These are phyloP conservation scores for Anhinga rufa DNA, from an alignment of 2,113 vertebrate genomes.

Conservation along the genomic window DNA sequence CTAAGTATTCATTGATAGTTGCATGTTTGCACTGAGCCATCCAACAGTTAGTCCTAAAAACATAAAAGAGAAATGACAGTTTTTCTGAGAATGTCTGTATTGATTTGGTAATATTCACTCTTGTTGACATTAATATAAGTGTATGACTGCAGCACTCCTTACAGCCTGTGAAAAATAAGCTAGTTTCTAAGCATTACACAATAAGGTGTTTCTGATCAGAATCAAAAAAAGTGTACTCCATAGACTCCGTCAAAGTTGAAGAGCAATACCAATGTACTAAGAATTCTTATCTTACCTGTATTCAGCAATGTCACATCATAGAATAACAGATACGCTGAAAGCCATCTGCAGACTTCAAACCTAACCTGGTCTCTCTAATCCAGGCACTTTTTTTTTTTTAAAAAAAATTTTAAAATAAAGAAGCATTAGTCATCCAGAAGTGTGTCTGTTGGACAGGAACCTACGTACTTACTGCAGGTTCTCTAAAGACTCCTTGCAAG, in stretches of 20 bases:
- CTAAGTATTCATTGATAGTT: background rate
- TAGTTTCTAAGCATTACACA: background rate
- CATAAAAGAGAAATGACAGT: background rate
- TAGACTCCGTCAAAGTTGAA: background rate
- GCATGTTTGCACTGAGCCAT: background rate
- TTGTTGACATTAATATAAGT: background rate
- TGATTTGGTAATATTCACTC: background rate
- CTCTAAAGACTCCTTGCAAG: background rate
- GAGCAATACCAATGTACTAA: background rate
- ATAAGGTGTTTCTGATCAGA: background rate
- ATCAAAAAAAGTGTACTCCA: background rate
- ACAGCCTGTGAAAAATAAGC: background rate
- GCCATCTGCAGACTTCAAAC: background rate
- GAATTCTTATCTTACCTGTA: background rate
- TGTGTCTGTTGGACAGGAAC: background rate
- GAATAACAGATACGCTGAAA: background rate
- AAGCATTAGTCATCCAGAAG: background rate
- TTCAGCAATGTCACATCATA: background rate
- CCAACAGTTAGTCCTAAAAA: background rate
- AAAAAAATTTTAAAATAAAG: too few relatives aligned
- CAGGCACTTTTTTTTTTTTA: background rate
- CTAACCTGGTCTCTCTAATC: background rate
- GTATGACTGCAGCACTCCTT: background rate
- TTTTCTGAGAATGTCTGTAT: background rate
- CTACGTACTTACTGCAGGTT: background rate